Evolutionary conservation across 2,888 invertebrate species (phyloP), one percentile per base, ranked within the genome.

Genomic region (Sphaeridia pumilis): DNA sequence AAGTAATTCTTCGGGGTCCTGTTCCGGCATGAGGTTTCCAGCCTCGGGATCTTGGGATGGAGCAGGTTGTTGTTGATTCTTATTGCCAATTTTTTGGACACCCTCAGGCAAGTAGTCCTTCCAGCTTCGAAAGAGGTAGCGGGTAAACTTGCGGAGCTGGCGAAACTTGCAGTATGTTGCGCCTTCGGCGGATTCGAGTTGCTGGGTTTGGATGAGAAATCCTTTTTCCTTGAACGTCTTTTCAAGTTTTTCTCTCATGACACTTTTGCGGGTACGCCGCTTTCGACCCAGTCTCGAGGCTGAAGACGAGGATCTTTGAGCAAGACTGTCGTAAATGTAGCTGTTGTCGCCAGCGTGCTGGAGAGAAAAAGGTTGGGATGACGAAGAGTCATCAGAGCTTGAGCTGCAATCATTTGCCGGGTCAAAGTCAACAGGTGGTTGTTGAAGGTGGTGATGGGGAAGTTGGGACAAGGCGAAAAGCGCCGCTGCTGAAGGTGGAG

Each of bases 111-210:
- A 75, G 69, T 92, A 88, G 68, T 90, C 88, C 71, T 89, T 89
- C 90, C 90, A 92, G 68, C 88, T 89, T 65, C 90, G 77, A 67
- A 90, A 89, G 58, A 92, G 73, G 69, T 92, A 92, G 48, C 90
- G 76, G 0, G 92, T 92, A 68, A 92, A 90, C 70, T 92, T 92
- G 59, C 88, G 76, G 25, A 92, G 73, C 68, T 92, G 90, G 44
- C 90, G 73, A 69, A 92, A 92, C 70, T 92, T 92, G 70, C 92
- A 92, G 67, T 90, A 92, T 0, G 90, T 90, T 0, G 90, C 89
- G 0, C 90, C 90, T 68, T 92, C 90, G 0, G 90, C 89, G 0
- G 88, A 88, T 68, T 90, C 88, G 47, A 90, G 72, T 68, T 92
- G 90, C 69, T 92, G 90, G 0, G 90, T 92, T 69, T 92, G 90